phyloP scores from a whole-genome alignment of 2,113 vertebrate genomes.

The Apeltes quadracus region DNA sequence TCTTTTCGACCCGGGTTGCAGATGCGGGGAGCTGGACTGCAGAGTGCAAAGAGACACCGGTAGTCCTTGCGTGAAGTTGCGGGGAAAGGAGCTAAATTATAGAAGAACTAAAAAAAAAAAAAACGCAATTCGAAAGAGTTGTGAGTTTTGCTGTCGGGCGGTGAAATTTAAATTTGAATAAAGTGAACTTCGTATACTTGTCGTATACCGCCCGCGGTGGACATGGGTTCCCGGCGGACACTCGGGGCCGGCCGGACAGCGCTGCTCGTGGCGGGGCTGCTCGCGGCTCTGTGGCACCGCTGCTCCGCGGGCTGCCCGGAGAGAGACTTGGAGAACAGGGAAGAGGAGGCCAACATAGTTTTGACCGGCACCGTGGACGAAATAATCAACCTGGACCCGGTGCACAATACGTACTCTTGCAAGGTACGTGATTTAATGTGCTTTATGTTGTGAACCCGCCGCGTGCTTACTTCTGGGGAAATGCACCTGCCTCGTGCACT shows the following conservation, averaged over 20 bases:
- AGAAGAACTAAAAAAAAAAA: not conserved
- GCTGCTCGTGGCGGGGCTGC: slow-evolving; percentile 69
- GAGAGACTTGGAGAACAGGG: slow-evolving; percentile 87
- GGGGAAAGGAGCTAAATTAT: slow-evolving; percentile 6
- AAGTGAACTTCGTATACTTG: slow-evolving; percentile 64
- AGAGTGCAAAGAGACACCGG: slow-evolving; percentile 36
- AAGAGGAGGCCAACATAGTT: slow-evolving; percentile 93
- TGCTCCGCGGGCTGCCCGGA: slow-evolving; percentile 86
- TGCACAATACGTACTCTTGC: slow-evolving; percentile 96
- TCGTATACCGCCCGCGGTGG: slow-evolving; percentile 35
- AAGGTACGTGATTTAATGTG: slow-evolving; percentile 82
- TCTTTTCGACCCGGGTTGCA: slow-evolving; percentile 61
- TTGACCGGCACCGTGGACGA: slow-evolving; percentile 97
- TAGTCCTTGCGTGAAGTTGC: slow-evolving; percentile 59
- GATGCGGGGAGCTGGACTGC: slow-evolving; percentile 64
- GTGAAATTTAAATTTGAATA: not conserved
- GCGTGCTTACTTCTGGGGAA: not conserved
- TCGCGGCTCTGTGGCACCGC: slow-evolving; percentile 71
- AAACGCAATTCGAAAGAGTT: slow-evolving; percentile 27
- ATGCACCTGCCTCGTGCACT: slow-evolving; percentile 54
- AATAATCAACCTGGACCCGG: slow-evolving; percentile 96
- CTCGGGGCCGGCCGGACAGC: slow-evolving; percentile 63
- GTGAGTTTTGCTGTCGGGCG: slow-evolving; percentile 26
- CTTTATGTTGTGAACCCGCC: not conserved
- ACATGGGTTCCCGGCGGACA: slow-evolving; percentile 70